These are phyloP conservation scores for Brienomyrus brachyistius DNA, from an alignment of 2,113 vertebrate genomes.

Conservation along the genomic window DNA sequence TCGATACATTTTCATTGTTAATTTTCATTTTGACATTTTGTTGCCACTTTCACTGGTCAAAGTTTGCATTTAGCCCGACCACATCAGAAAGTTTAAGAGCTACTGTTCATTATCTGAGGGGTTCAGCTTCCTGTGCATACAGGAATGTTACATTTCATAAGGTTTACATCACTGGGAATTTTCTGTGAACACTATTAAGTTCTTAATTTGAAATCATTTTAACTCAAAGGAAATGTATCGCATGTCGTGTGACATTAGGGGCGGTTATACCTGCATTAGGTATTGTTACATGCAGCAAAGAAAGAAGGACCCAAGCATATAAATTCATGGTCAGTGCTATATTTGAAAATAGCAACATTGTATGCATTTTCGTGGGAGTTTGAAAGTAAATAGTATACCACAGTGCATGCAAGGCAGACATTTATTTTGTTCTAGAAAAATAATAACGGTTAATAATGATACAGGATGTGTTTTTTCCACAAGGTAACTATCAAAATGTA, in stretches of 20 bases:
- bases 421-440: not conserved
- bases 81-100: not conserved
- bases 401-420: not conserved
- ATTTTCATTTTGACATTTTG: no score
- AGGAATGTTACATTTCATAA: constrained; percentile 1
- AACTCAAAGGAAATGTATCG: not conserved
- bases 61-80: not conserved
- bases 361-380: not conserved
- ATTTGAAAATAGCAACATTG: not conserved
- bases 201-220: not conserved
- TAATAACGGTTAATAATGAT: not conserved
- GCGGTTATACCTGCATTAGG: not conserved
- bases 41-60: no score
- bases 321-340: not conserved
- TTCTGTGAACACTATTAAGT: not conserved
- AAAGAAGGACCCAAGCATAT: not conserved
- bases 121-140: not conserved
- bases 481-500: not conserved
- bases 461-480: not conserved
- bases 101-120: not conserved
- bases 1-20: no score
- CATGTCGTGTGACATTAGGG: not conserved
- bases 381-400: not conserved
- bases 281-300: not conserved
- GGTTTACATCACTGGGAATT: not conserved